A percentile compares a stretch with the other conserved stretches of the same genome.
phyloP scores from a whole-genome alignment of 2,888 invertebrate genomes.

The Parascotia fuliginaria region DNA sequence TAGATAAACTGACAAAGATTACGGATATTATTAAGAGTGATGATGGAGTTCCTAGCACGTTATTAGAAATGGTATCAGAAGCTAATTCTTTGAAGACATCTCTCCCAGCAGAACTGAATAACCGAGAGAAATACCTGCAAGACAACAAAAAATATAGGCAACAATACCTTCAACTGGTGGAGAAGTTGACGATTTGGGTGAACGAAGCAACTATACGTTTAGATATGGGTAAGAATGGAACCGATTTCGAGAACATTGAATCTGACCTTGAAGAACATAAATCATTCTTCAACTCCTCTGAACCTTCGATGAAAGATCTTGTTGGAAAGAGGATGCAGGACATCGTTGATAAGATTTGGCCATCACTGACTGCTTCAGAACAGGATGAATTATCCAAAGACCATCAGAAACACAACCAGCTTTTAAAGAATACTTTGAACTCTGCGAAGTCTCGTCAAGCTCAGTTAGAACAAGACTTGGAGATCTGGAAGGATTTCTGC shows the following conservation, averaged over 20 bases:
- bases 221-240: slow-evolving; percentile 92
- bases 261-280: slow-evolving; percentile 95
- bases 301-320: slow-evolving; percentile 91
- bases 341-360: slow-evolving; percentile 95
- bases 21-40: slow-evolving; percentile 90
- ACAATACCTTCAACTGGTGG: slow-evolving; percentile 91
- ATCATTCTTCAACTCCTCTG: slow-evolving; percentile 91
- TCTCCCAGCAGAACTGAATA: slow-evolving; percentile 92
- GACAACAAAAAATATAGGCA: slow-evolving; percentile 91
- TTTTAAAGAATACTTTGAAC: slow-evolving; percentile 92
- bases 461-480: slow-evolving; percentile 92
- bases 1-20: slow-evolving; percentile 89
- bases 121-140: slow-evolving; percentile 92
- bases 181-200: slow-evolving; percentile 93
- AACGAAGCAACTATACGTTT: slow-evolving; percentile 92
- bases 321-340: slow-evolving; percentile 93
- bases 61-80: slow-evolving; percentile 94
- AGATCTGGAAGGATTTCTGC: slow-evolving; percentile 94
- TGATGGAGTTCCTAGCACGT: slow-evolving; percentile 91
- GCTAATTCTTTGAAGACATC: slow-evolving; percentile 91
- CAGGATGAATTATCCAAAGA: slow-evolving; percentile 94
- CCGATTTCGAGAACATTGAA: slow-evolving; percentile 94
- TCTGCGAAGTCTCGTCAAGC: slow-evolving; percentile 93
- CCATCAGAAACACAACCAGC: slow-evolving; percentile 92
- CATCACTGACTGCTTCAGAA: slow-evolving; percentile 91